Evolutionary conservation across 1,140 invertebrate species (phyloP).

Genomic region (Lethrus apterus): DNA sequence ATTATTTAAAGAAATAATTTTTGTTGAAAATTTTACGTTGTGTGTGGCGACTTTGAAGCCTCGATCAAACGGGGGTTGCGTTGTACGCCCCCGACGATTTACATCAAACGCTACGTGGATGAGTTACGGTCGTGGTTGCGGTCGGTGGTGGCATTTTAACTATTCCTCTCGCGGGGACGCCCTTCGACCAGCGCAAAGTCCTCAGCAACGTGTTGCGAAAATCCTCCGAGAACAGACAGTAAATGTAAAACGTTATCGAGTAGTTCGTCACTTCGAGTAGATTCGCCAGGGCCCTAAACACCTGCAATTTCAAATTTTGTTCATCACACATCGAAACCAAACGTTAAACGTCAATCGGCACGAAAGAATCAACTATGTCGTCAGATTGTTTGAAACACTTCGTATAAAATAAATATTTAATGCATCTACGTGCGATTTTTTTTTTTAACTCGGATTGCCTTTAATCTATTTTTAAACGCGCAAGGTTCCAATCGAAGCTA

Average conservation of each 20-base stretch:
- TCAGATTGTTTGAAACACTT: too few relatives aligned
- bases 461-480: too few relatives aligned
- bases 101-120: constrained; percentile 35
- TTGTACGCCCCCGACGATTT: constrained; percentile 23
- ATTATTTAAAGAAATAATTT: too few relatives aligned
- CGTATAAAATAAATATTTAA: too few relatives aligned
- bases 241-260: constrained; percentile 72
- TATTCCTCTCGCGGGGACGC: constrained; percentile 21
- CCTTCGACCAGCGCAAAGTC: constrained; percentile 53
- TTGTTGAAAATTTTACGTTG: too few relatives aligned
- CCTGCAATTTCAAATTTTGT: constrained; percentile 45
- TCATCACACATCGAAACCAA: too few relatives aligned
- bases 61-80: constrained; percentile 22
- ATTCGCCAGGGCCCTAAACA: constrained; percentile 67
- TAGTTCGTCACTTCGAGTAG: constrained; percentile 68
- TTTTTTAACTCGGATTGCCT: too few relatives aligned
- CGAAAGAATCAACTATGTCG: too few relatives aligned
- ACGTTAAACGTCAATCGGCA: too few relatives aligned
- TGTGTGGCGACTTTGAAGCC: too few relatives aligned
- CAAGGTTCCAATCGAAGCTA: too few relatives aligned
- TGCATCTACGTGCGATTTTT: too few relatives aligned
- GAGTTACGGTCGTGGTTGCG: constrained; percentile 37
- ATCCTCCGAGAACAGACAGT: constrained; percentile 69
- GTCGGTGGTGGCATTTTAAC: constrained; percentile 31
- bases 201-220: constrained; percentile 62